These are phyloP conservation scores for Eledona agricola DNA, from an alignment of 2,888 invertebrate genomes.

Conservation along the genomic window DNA sequence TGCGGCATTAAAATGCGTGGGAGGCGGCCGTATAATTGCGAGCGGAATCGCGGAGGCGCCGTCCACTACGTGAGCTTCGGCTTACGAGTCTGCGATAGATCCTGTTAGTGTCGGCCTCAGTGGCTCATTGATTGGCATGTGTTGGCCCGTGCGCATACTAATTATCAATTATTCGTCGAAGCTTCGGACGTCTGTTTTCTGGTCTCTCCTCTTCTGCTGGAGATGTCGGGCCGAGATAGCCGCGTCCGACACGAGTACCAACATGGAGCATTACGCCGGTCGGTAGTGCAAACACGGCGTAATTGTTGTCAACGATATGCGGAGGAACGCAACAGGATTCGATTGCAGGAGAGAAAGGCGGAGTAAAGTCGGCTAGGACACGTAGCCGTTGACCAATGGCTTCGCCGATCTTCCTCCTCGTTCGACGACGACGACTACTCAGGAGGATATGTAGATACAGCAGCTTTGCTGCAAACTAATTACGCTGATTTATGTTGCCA, in stretches of 20 bases:
- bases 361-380: constrained; percentile 62
- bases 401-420: constrained; percentile 67
- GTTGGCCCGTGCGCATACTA: constrained; percentile 48
- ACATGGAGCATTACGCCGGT: constrained; percentile 42
- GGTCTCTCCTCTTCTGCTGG: too few species aligned
- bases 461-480: constrained; percentile 78
- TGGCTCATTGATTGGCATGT: constrained; percentile 46
- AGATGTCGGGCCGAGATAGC: constrained; percentile 44
- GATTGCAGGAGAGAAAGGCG: constrained; percentile 64
- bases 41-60: constrained; percentile 49
- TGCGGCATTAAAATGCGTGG: constrained; percentile 47
- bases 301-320: constrained; percentile 35
- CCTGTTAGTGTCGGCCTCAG: constrained; percentile 36
- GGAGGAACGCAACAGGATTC: constrained; percentile 44
- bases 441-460: constrained; percentile 60
- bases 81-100: constrained; percentile 41
- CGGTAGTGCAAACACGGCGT: constrained; percentile 31
- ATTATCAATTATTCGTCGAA: constrained; percentile 42
- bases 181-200: too few species aligned
- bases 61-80: constrained; percentile 46
- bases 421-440: constrained; percentile 56
- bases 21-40: constrained; percentile 47
- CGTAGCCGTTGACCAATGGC: constrained; percentile 73
- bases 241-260: constrained; percentile 43
- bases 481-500: constrained; percentile 94